Percentiles rank a stretch among this genome's conserved stretches.
These are phyloP conservation scores for Drosophila hamatofila DNA, from an alignment of 2,888 invertebrate species.

Conservation along the genomic window DNA sequence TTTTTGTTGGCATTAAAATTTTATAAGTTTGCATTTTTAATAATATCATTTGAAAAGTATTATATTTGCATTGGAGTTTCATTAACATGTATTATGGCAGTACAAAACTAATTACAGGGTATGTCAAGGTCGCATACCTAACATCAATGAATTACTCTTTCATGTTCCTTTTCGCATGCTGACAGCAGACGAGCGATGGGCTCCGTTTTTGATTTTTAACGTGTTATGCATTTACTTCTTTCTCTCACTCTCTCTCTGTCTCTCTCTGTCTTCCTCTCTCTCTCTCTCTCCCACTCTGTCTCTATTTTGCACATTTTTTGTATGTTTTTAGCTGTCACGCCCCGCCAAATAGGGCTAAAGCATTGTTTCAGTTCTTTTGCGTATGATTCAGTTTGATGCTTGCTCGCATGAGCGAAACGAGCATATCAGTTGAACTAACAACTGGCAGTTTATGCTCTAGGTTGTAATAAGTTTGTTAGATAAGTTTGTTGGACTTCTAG, in stretches of 20 bases:
- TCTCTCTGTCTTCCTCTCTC: not conserved
- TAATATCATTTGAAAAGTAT: too few relatives aligned
- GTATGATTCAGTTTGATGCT: not conserved
- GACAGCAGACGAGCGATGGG: slow-evolving; percentile 4
- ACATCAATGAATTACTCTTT: not conserved
- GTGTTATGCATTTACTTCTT: slow-evolving; percentile 43
- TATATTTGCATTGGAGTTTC: not conserved
- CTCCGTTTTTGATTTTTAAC: slow-evolving; percentile 32
- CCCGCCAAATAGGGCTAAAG: slow-evolving; percentile 1
- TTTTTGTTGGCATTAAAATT: too few relatives aligned
- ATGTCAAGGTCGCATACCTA: not conserved
- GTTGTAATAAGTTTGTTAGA: too few relatives aligned
- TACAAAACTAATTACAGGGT: not conserved
- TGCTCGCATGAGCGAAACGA: not conserved
- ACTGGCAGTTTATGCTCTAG: not conserved
- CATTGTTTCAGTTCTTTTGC: slow-evolving; percentile 13
- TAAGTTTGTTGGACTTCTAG: too few relatives aligned
- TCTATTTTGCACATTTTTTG: not conserved
- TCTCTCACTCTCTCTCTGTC: not conserved
- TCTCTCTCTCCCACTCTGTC: not conserved
- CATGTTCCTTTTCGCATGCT: slow-evolving; percentile 1
- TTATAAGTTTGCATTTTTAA: too few relatives aligned
- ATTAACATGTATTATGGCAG: not conserved
- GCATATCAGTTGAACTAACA: slow-evolving; percentile 11
- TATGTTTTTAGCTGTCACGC: not conserved